Evolutionary conservation across 2,888 invertebrate species (phyloP).

Genomic region (Ommatoiulus sabulosus): DNA sequence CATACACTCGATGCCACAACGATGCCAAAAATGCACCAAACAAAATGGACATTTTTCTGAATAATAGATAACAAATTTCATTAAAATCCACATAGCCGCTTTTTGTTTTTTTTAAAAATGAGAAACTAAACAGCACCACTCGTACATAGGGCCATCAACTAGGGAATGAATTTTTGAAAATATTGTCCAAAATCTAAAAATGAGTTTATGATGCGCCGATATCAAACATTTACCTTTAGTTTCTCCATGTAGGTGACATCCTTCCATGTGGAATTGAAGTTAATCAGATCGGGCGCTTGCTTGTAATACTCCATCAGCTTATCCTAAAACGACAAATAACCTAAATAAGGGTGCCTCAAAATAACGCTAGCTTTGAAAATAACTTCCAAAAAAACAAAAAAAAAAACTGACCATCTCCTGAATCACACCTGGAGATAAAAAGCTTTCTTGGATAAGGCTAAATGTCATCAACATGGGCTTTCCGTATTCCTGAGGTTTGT

Average conservation of each 20-base stretch:
- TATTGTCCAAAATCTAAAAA: too few species aligned
- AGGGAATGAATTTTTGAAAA: not conserved
- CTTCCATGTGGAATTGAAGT: conserved; percentile 77
- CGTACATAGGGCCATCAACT: too few species aligned
- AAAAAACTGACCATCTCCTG: conserved; percentile 77
- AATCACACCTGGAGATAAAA: conserved; percentile 83
- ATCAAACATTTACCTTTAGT: conserved; percentile 75
- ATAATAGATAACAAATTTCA: too few species aligned
- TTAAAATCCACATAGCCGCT: too few species aligned
- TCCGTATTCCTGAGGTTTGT: conserved; percentile 90
- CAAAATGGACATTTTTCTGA: too few species aligned
- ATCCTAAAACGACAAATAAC: conserved; percentile 69
- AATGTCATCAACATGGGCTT: conserved; percentile 92
- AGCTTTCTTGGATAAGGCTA: conserved; percentile 83
- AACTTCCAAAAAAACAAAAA: not conserved
- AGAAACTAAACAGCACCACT: not conserved
- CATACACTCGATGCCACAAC: too few species aligned
- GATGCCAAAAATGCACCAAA: too few species aligned
- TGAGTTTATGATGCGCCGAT: too few species aligned
- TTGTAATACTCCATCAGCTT: conserved; percentile 87
- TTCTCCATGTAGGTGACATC: conserved; percentile 85
- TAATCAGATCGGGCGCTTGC: conserved; percentile 76
- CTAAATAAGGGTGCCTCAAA: not conserved
- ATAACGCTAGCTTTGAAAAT: not conserved
- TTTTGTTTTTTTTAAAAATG: too few species aligned